Evolutionary conservation across 2,797 vertebrate genomes (phyloP).

Genomic region (Mionectes olivaceus): DNA sequence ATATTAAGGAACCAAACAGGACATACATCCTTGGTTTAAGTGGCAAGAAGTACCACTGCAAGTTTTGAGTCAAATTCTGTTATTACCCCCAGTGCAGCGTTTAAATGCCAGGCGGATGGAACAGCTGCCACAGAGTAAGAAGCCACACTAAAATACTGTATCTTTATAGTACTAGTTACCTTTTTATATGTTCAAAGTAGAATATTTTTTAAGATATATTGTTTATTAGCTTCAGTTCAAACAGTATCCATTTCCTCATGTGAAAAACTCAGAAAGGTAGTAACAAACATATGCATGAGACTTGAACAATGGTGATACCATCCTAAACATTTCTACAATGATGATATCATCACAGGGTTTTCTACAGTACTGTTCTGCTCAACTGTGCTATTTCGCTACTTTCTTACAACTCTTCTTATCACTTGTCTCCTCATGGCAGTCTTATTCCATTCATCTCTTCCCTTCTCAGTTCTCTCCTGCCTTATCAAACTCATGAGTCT

Average conservation of each 20-base stretch:
- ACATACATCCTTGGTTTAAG: background rate
- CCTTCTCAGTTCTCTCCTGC: background rate
- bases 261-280: background rate
- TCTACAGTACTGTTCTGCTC: background rate
- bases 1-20: background rate
- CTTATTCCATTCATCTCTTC: background rate
- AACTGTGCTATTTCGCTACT: background rate
- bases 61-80: background rate
- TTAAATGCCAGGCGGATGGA: background rate
- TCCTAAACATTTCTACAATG: background rate
- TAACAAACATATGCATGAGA: background rate
- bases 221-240: background rate
- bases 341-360: background rate
- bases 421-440: background rate
- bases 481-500: background rate
- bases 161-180: background rate
- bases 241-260: background rate
- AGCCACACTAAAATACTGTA: background rate
- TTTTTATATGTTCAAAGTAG: background rate
- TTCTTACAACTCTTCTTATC: background rate
- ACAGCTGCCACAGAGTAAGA: background rate
- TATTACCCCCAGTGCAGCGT: accelerated
- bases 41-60: background rate
- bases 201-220: background rate
- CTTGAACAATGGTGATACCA: background rate